These are phyloP conservation scores for Epistrophe grossulariae DNA, from an alignment of 2,888 invertebrate species.

Conservation along the genomic window DNA sequence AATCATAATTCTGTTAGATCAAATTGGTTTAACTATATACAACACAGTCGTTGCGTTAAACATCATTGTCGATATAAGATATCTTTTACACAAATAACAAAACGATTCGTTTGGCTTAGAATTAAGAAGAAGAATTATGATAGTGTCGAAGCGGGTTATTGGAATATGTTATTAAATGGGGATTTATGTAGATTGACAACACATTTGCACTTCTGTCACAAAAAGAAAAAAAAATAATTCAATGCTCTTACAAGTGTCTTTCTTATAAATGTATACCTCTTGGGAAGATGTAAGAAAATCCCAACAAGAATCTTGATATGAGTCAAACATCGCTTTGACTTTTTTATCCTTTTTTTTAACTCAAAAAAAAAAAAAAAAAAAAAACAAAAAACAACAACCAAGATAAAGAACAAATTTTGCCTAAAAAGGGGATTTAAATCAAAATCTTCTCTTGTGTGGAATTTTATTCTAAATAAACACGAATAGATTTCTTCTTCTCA, in stretches of 20 bases:
- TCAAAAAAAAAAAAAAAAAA: not conserved
- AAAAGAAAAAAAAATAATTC: not conserved
- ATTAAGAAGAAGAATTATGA: not conserved
- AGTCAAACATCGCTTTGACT: not conserved
- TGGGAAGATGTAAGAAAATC: not conserved
- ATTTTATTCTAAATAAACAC: not conserved
- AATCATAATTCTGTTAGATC: constrained; percentile 4
- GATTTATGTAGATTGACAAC: not conserved
- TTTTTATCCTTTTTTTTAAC: not conserved
- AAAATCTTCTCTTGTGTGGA: not conserved
- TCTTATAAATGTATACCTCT: not conserved
- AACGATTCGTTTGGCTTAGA: constrained; percentile 8
- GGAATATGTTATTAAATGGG: not conserved
- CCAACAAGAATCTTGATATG: not conserved
- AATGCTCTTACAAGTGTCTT: not conserved
- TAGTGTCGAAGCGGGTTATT: not conserved
- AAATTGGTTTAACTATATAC: not conserved
- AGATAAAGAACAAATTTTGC: not conserved
- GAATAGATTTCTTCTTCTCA: not conserved
- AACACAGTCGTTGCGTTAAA: not conserved
- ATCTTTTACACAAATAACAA: not conserved
- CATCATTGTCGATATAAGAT: not conserved
- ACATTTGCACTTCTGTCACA: not conserved
- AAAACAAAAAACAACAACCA: not conserved
- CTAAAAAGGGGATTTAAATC: not conserved